Evolutionary conservation across 1,140 invertebrate genomes (phyloP), one percentile per base, ranked within the genome.

Genomic region (Anthonomus grandis): DNA sequence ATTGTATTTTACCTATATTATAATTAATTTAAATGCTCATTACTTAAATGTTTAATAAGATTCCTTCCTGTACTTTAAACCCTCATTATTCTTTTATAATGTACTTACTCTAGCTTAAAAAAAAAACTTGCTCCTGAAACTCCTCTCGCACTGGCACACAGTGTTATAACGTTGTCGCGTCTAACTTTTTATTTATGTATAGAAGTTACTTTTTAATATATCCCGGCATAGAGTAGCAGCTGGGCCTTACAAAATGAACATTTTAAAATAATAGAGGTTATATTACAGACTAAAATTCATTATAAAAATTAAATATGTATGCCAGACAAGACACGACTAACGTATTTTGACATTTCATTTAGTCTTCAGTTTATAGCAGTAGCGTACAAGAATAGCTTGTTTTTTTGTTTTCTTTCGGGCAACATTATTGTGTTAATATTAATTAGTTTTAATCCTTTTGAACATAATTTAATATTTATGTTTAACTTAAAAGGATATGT

Each of bases 141-240:
- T n/a, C n/a, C n/a, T n/a, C n/a, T n/a, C n/a, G n/a, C 38, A 13
- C 9, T 18, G 38, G 19, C 10, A 25, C 21, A 27, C 47, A 49
- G 38, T 31, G 34, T 25, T 21, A 36, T 21, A 36, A 22, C 31
- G 15, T 50, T 50, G 47, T 50, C n/a, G n/a, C n/a, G n/a, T n/a
- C 50, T 21, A 34, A 55, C 52, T 55, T 55, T 55, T 46, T 55
- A 55, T 55, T 55, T 46, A 55, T 55, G 52, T 55, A 46, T 24
- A 23, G 21, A 46, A 55, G 42, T 46, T 36, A 57, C 54, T 57
- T 57, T 57, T 57, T 57, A 57, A 57, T 57, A 57, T 57, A 41
- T 57, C 44, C 34, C 17, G 45, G 41, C 54, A 23, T 48, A 46
- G 39, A 38, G 54, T 42, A 57, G 54, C 54, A 57, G 54, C 42